A percentile compares a stretch with the other conserved stretches of the same genome.
Evolutionary conservation across 2,888 invertebrate genomes (phyloP).

Genomic region (Actias luna): DNA sequence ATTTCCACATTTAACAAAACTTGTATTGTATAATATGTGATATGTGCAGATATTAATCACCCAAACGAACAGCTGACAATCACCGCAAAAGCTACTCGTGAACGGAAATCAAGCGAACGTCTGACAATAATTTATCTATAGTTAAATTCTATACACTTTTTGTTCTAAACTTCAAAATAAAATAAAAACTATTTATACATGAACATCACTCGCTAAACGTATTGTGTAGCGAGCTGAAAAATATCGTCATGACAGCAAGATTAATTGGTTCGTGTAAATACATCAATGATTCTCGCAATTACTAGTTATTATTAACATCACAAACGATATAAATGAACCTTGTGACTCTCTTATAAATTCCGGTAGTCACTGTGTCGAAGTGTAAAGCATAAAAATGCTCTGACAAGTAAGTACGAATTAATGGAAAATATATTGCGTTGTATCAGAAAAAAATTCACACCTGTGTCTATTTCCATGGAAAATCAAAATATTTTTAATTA

Average conservation of each 20-base stretch:
- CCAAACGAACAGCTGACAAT: too few relatives aligned
- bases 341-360: not conserved
- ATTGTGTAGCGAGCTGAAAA: not conserved
- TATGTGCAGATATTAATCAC: too few relatives aligned
- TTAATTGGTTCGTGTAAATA: not conserved
- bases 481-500: too few relatives aligned
- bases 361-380: not conserved
- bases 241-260: not conserved
- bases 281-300: not conserved
- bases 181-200: too few relatives aligned
- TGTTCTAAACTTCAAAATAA: too few relatives aligned
- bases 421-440: not conserved
- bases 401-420: slow-evolving; percentile 12
- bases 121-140: too few relatives aligned
- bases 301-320: not conserved
- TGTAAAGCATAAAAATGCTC: not conserved
- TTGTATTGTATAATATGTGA: too few relatives aligned
- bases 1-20: too few relatives aligned
- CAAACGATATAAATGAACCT: not conserved
- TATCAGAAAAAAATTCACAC: not conserved
- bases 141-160: too few relatives aligned
- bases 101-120: too few relatives aligned
- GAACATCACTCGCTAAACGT: not conserved
- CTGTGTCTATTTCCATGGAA: not conserved
- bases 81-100: too few relatives aligned